A percentile compares a stretch with the other conserved stretches of the same genome.
These are phyloP conservation scores for Apamea crenata DNA, from an alignment of 2,888 invertebrate species.

Conservation along the genomic window DNA sequence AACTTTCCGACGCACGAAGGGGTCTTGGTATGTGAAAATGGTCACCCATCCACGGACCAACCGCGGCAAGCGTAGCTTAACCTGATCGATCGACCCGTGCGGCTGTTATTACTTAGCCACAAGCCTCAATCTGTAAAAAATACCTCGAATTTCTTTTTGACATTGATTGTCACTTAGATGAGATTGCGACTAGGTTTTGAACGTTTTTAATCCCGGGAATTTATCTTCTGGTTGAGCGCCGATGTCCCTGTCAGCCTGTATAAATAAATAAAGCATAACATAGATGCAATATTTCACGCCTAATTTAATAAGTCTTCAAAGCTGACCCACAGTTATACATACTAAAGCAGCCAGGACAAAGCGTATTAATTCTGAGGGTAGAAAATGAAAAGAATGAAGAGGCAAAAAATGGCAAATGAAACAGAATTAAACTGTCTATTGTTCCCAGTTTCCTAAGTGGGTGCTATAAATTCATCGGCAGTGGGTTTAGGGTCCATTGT, in stretches of 20 bases:
- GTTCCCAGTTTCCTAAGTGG: constrained; percentile 39
- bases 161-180: too few relatives aligned
- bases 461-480: constrained; percentile 43
- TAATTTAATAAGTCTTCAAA: constrained; percentile 4
- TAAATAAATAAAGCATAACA: neutral
- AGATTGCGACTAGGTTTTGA: too few relatives aligned
- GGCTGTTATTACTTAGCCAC: too few relatives aligned
- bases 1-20: too few relatives aligned
- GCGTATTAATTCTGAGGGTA: constrained; percentile 19
- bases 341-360: constrained; percentile 32
- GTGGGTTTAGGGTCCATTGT: neutral
- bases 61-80: too few relatives aligned
- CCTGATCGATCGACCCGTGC: too few relatives aligned
- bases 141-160: too few relatives aligned
- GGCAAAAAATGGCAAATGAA: constrained; percentile 38
- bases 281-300: neutral
- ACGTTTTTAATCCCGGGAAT: neutral
- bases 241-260: neutral
- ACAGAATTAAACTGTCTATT: constrained; percentile 39
- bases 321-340: neutral
- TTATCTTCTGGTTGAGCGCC: neutral
- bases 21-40: too few relatives aligned
- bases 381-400: constrained; percentile 33
- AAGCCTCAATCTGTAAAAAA: too few relatives aligned
- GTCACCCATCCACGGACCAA: too few relatives aligned